A percentile compares a stretch with the other conserved stretches of the same genome.
These are phyloP conservation scores for Ariolimax columbianus DNA, from an alignment of 2,888 invertebrate genomes.

Conservation along the genomic window DNA sequence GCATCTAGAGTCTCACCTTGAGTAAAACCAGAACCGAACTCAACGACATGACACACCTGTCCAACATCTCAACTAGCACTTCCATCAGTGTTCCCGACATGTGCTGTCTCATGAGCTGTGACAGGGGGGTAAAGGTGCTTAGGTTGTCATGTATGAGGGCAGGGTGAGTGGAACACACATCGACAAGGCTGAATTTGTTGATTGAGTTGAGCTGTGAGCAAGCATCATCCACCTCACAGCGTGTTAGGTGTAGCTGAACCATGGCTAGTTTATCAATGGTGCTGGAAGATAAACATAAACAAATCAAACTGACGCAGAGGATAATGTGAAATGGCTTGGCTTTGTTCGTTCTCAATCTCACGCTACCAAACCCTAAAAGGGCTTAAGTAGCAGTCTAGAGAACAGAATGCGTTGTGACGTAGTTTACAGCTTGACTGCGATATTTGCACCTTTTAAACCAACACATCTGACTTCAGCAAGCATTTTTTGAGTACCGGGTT, in stretches of 20 bases:
- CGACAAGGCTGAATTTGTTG: constrained; percentile 52
- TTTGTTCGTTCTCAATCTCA: no score
- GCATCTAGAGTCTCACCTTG: constrained; percentile 50
- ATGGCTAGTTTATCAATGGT: constrained; percentile 62
- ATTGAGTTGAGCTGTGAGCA: constrained; percentile 61
- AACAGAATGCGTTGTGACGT: no score
- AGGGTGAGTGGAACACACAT: constrained; percentile 56
- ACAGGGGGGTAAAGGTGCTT: constrained; percentile 66
- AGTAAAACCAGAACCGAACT: constrained; percentile 49
- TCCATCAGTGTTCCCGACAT: constrained; percentile 49
- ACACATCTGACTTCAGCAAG: no score
- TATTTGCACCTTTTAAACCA: no score
- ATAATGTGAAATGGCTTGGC: constrained; percentile 5
- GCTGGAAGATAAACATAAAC: constrained; percentile 52
- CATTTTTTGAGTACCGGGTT: no score
- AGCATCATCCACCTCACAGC: constrained; percentile 70
- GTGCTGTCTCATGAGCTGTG: constrained; percentile 57
- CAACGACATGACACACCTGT: constrained; percentile 47
- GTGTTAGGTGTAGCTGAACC: constrained; percentile 62
- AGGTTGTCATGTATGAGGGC: constrained; percentile 63
- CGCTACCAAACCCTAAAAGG: no score
- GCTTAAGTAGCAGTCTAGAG: no score
- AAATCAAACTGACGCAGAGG: no score
- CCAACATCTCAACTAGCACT: constrained; percentile 54
- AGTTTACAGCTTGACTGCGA: no score